Percentiles rank a stretch among this genome's conserved stretches.
Evolutionary conservation across 2,888 invertebrate species (phyloP).

Genomic region (Calliopum simillimum): DNA sequence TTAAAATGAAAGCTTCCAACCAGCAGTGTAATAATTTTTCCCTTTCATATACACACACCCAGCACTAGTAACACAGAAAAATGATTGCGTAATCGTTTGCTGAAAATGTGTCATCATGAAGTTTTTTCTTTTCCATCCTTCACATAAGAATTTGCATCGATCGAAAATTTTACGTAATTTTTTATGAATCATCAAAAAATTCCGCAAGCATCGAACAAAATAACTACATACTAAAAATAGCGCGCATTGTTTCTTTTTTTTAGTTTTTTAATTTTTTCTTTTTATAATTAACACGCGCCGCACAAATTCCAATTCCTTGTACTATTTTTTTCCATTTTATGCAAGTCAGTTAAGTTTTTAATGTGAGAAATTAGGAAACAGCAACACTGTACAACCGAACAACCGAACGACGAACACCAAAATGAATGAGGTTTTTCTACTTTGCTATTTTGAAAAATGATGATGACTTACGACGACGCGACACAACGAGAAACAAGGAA

Average conservation of each 20-base stretch:
- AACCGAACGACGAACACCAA: conserved; percentile 40
- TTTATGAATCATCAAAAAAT: conserved; percentile 13
- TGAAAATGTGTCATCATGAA: conserved; percentile 57
- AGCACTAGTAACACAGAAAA: no score
- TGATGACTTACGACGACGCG: no score
- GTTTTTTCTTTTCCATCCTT: conserved; percentile 31
- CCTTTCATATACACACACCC: no score
- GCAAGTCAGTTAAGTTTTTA: conserved; percentile 49
- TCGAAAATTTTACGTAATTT: conserved; percentile 35
- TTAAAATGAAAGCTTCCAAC: no score
- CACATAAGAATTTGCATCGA: conserved; percentile 36
- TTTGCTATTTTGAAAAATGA: conserved; percentile 29
- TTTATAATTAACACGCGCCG: not conserved
- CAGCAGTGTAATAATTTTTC: no score
- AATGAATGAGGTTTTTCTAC: conserved; percentile 20
- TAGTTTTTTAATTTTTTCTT: not conserved
- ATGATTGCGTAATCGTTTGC: conserved; percentile 56
- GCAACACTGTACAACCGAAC: conserved; percentile 25
- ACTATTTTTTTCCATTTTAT: not conserved
- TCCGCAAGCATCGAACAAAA: no score
- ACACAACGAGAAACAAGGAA: conserved; percentile 61
- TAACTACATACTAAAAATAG: no score
- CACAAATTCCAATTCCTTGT: not conserved
- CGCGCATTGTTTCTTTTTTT: no score
- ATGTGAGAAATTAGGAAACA: not conserved